These are phyloP conservation scores for Jaculus jaculus DNA, from an alignment of 2,113 vertebrate species.

Conservation along the genomic window DNA sequence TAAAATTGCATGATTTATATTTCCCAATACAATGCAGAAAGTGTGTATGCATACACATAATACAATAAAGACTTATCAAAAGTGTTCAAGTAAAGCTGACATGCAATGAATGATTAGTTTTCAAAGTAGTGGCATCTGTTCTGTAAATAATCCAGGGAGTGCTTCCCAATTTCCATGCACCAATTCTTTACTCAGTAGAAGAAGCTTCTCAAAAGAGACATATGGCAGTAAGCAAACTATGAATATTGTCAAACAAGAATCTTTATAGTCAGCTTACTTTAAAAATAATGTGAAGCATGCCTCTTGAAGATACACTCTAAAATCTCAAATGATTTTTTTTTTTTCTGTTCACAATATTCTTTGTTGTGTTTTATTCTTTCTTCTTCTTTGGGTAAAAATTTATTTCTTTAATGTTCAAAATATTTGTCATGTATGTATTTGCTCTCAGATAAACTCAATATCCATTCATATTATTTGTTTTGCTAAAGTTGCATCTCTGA, in stretches of 20 bases:
- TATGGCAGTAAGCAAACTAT: constrained; percentile 40
- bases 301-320: background rate
- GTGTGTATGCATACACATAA: constrained; percentile 23
- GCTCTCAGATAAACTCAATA: background rate
- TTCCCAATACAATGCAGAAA: background rate
- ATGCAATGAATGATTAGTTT: constrained; percentile 65
- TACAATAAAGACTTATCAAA: constrained; percentile 43
- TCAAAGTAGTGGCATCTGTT: constrained; percentile 56
- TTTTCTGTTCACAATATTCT: background rate
- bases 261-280: constrained; percentile 27
- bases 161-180: constrained; percentile 28
- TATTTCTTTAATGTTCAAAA: background rate
- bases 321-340: background rate
- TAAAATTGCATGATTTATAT: background rate
- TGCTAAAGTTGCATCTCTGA: background rate
- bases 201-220: constrained; percentile 40
- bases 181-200: constrained; percentile 44
- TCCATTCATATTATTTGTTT: background rate
- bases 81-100: constrained; percentile 47
- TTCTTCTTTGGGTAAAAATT: background rate
- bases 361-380: background rate
- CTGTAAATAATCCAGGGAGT: constrained; percentile 44
- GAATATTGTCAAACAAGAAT: constrained; percentile 39
- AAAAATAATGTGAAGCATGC: background rate
- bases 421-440: background rate